These are phyloP conservation scores for Acheta domesticus DNA, from an alignment of 2,888 invertebrate species.

Conservation along the genomic window DNA sequence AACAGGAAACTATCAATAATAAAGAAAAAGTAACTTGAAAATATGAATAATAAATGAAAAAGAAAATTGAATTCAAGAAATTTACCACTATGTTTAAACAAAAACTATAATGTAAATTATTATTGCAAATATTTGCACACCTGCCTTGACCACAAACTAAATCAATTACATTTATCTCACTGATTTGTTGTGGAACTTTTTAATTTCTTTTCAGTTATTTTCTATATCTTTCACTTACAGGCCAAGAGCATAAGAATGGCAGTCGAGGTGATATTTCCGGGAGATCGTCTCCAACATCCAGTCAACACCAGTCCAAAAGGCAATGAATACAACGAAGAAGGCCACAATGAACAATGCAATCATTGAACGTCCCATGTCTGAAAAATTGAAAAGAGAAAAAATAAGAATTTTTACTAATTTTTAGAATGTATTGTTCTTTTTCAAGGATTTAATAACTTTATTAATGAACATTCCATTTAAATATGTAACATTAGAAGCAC, in stretches of 20 bases:
- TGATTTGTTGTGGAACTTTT: neutral
- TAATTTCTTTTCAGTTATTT: constrained; percentile 22
- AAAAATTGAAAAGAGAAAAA: constrained; percentile 29
- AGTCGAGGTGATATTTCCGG: constrained; percentile 89
- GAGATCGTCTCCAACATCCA: constrained; percentile 94
- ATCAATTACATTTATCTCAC: too few species aligned
- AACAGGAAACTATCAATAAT: too few species aligned
- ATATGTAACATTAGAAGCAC: constrained; percentile 42
- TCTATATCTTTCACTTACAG: constrained; percentile 58
- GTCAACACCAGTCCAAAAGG: constrained; percentile 95
- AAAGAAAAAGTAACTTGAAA: too few species aligned
- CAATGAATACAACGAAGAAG: constrained; percentile 85
- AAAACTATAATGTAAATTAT: too few species aligned
- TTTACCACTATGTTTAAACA: too few species aligned
- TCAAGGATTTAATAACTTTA: too few species aligned
- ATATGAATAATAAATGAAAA: too few species aligned
- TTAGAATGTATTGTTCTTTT: too few species aligned
- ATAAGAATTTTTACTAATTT: too few species aligned
- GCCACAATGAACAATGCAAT: constrained; percentile 91
- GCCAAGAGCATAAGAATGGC: constrained; percentile 85
- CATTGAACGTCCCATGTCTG: constrained; percentile 86
- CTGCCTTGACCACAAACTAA: too few species aligned
- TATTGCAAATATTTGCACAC: too few species aligned
- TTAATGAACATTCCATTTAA: neutral
- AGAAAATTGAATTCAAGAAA: too few species aligned